Base-by-base conservation (phyloP, 2,888 invertebrate species). In the Cryptus armator region DNA sequence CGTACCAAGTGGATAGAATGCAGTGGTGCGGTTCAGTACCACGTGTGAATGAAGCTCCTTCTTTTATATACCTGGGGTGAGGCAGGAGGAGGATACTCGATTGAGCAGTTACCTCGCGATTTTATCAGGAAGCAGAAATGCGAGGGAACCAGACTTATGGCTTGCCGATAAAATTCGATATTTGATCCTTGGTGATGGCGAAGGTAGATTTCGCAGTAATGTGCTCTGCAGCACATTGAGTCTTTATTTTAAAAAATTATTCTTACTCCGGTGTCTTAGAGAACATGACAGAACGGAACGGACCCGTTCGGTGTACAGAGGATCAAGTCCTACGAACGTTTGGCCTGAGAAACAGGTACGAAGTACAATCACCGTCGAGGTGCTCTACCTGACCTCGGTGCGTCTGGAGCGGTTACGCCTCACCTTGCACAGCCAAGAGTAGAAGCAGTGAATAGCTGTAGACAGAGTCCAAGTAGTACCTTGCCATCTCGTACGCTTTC, bases 341-440 rank as follows among this genome's bases (percentile, higher is more conserved):
- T 14, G 37, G 24, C 24, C 19, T 7, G 56, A 6, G 37, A 68
- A 68, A 14, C 67, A 12, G 37, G 19, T 53, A 37, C 71, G 16
- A 12, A 19, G 53, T 37, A 37, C 53, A 37, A 19, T 12, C 56
- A 19, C 56, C 37, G 43, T 19, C 43, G 29, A 68, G 24, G 56
- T 48, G 71, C 37, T 32, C 16, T 53, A 71, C 62, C 53, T 56
- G 16, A 56, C 19, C 59, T 74, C 82, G 76, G 81, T 89, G 87
- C 89, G 90, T 88, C 87, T 89, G 86, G 86, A 88, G 87, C 85
- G 85, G 87, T 89, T 88, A 85, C 87, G 86, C 87, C 87, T 88
- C 82, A 86, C 85, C 87, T 81, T 81, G 84, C 71, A 56, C 19
- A 43, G 53, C 14, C 19, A 37, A 56, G 56, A 51, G 51, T 16